Evolutionary conservation across 2,888 invertebrate genomes (phyloP), one percentile per base, ranked within the genome.

Genomic region (Cephus runcator): DNA sequence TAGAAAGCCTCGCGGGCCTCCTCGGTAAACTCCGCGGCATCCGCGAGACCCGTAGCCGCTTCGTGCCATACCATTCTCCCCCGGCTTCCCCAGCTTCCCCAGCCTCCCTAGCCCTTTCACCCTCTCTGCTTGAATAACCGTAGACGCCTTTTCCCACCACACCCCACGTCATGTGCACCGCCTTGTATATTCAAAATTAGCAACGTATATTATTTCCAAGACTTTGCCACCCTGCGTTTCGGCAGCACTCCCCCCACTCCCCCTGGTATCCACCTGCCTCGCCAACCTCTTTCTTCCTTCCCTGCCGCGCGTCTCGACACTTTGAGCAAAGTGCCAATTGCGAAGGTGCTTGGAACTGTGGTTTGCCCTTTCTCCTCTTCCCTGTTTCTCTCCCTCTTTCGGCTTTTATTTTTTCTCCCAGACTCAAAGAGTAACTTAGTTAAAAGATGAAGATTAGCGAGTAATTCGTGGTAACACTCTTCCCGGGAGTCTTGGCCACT

Each of bases 1-100:
- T 90, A 90, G 88, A 88, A 85, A 87, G 83, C 83, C 81, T 75
- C 74, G 75, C 74, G 75, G 34, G 34, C 34, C 34, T 34, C 40
- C 74, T 40, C 77, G 76, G 73, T 73, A 76, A 73, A 78, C 71
- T 34, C 30, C 76, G 34, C 71, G 69, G 82, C 81, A 81, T 81
- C 81, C 80, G 80, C 77, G 76, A 73, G 73, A 12, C 73, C 15
- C 30, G 71, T 12, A 15, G 71, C 31, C n/a, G 71, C 33, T 69
- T 31, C 69, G 69, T 31, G 23, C 30, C 30, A 69, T 9, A 31
- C 75, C 78, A 75, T 77, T 69, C 75, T 80, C 31, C 9, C 9
- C 79, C 23, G 11, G 6, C 56, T 79, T 36, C 73, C 35, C 34
- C 76, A 4, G 12, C 9, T 9, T 34, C 36, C 12, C 15, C 77